These are phyloP conservation scores for Neotoxoptera formosana DNA, from an alignment of 1,140 invertebrate genomes.

Conservation along the genomic window DNA sequence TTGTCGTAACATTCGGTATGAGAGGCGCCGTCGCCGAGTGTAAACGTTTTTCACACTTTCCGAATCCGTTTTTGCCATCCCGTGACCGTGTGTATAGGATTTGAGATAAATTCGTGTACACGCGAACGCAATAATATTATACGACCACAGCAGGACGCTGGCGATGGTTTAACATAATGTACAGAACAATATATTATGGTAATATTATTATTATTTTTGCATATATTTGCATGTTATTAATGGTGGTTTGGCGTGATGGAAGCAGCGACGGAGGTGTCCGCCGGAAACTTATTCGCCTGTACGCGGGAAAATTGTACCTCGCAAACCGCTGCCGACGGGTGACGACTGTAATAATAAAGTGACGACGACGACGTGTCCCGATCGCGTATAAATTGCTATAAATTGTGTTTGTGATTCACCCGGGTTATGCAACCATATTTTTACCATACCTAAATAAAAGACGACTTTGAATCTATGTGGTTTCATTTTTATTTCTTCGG, in stretches of 20 bases:
- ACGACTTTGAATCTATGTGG: not conserved
- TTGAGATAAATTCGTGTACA: not conserved
- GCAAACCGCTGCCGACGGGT: not conserved
- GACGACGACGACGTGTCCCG: not conserved
- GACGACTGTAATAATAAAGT: not conserved
- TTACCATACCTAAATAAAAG: not conserved
- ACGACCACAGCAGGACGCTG: not conserved
- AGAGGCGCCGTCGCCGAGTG: not conserved
- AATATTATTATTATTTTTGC: not conserved
- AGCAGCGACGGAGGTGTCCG: not conserved
- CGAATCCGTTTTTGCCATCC: not conserved
- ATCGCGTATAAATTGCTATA: not conserved
- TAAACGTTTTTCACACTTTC: not conserved
- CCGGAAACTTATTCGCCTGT: not conserved
- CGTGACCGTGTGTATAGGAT: not conserved
- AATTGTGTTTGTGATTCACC: not conserved
- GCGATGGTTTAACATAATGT: not conserved
- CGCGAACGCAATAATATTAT: not conserved
- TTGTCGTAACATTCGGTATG: not conserved
- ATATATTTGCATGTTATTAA: not conserved
- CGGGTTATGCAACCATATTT: not conserved
- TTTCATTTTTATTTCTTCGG: not conserved
- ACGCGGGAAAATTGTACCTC: not conserved
- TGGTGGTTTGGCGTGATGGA: not conserved
- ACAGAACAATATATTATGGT: not conserved